Base-by-base conservation (phyloP, 1,140 invertebrate genomes). In the Harlomillsia oculata region DNA sequence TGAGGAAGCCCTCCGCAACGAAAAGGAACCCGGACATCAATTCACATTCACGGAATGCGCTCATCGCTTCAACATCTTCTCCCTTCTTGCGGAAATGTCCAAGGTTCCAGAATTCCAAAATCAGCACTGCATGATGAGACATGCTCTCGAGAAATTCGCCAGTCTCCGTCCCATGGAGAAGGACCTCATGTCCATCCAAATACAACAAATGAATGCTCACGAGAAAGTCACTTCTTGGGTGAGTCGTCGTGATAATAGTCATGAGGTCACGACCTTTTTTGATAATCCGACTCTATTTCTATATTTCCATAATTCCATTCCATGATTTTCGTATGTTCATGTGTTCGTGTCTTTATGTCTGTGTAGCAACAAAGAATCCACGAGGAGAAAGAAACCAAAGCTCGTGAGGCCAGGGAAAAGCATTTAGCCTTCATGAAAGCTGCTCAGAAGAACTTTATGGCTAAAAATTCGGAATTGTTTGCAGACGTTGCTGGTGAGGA, bases 1-100 rank as follows among this genome's bases (percentile, higher is more conserved):
- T 67, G 95, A 98, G 74, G 89, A 98, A 69, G 67, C 72, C 40
- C 60, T 69, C 62, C 30, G 51, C 23, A 60, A 53, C 21, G 53
- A 65, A 36, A 53, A 36, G 18, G 55, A 58, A 48, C 16, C 37
- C 5, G 50, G 45, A 37, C 49, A 62, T 34, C 57, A 53, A 21
- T 59, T 53, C 26, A 46, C 30, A 28, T 59, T 59, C 39, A 29
- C 20, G 37, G 49, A 53, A 18, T n/a, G n/a, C 2, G 50, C 25
- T 48, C 18, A 59, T 18, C 53, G 8, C 9, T 13, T 5, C 39
- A 21, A 25, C 3, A 9, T 52, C 5, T 40, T 39, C 25, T 23
- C 5, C 11, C 25, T 26, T 4, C 18, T 52, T 9, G 34, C 25
- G 14, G 21, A 52, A 18, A 39, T 29, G 21, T 37, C 21, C 3